These are phyloP conservation scores for Plectropomus leopardus DNA, from an alignment of 2,113 vertebrate species.

Conservation along the genomic window DNA sequence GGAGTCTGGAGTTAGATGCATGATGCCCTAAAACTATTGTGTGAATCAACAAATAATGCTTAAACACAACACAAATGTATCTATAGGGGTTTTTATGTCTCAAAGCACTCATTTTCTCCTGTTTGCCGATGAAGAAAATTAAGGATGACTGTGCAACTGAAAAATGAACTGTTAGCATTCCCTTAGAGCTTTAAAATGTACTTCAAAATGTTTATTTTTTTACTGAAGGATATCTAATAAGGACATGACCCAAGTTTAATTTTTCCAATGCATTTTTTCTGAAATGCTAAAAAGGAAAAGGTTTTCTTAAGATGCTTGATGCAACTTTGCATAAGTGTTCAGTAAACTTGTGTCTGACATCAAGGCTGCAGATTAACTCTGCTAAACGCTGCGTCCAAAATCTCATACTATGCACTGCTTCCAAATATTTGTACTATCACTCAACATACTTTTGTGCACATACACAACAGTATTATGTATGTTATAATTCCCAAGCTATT, in stretches of 20 bases:
- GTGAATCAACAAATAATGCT: neutral
- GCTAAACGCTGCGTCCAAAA: too few species aligned
- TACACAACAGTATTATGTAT: too few species aligned
- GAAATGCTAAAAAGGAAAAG: neutral
- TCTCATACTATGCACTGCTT: too few species aligned
- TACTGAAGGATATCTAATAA: neutral
- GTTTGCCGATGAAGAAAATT: neutral
- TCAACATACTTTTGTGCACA: too few species aligned
- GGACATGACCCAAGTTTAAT: neutral
- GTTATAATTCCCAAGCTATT: too few species aligned
- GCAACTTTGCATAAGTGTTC: neutral
- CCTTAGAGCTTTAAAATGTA: neutral
- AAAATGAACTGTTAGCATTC: slow-evolving; percentile 3
- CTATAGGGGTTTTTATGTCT: neutral
- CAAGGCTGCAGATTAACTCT: neutral
- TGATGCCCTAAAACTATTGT: neutral
- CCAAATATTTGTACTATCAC: too few species aligned
- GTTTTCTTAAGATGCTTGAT: neutral
- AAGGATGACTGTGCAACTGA: neutral
- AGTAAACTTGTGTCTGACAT: slow-evolving; percentile 13
- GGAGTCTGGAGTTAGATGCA: neutral
- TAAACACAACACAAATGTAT: neutral
- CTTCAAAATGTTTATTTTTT: neutral
- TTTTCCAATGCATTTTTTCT: slow-evolving; percentile 9
- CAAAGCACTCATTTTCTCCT: neutral